phyloP scores from a whole-genome alignment of 2,113 vertebrate species.

The Nothoprocta perdicaria region DNA sequence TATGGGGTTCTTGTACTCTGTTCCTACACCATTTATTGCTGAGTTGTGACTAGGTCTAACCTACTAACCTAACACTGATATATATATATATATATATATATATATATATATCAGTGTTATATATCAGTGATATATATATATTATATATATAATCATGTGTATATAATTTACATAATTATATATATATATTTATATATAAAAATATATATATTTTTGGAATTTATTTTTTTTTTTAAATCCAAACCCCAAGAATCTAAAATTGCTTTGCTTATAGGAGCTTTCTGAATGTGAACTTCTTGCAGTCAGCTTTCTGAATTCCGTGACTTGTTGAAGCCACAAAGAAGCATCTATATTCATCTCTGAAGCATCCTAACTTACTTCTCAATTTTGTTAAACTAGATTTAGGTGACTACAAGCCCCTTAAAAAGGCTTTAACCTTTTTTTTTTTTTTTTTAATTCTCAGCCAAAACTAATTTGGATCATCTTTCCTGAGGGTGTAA shows the following conservation, averaged over 20 bases:
- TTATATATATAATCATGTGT: no score
- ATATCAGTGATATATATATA: no score
- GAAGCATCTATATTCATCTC: neutral
- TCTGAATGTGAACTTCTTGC: neutral
- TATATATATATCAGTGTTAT: no score
- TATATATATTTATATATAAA: no score
- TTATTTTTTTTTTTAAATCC: neutral
- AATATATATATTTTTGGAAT: neutral
- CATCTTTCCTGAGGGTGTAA: neutral
- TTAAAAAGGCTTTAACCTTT: neutral
- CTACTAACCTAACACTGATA: neutral
- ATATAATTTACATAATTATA: no score
- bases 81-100: no score
- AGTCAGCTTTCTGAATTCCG: neutral
- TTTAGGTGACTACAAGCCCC: neutral
- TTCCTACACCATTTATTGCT: accelerated
- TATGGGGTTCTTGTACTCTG: accelerated
- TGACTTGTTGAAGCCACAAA: neutral
- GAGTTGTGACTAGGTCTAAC: neutral
- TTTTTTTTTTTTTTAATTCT: neutral
- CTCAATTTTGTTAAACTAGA: neutral
- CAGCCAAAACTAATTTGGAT: slow-evolving; percentile 7
- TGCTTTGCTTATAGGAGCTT: neutral
- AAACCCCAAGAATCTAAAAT: neutral
- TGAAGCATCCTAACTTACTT: neutral